These are phyloP conservation scores for Nothobranchius furzeri DNA, from an alignment of 2,113 vertebrate species.

Conservation along the genomic window DNA sequence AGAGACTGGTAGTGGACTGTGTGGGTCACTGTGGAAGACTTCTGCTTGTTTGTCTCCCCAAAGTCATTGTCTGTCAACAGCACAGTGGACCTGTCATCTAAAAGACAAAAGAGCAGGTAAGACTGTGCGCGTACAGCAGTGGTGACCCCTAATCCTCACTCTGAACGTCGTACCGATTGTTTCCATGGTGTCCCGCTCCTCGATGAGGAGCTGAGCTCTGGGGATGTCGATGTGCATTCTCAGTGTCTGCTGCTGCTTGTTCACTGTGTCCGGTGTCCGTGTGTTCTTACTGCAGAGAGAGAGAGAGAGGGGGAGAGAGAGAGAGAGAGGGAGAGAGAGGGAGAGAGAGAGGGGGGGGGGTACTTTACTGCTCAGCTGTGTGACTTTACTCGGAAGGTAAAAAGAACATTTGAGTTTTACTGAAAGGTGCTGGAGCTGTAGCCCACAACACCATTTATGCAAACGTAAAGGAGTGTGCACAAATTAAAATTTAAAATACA, in stretches of 20 bases:
- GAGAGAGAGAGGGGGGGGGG: too few relatives aligned
- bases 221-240: conserved; percentile 99
- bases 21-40: conserved; percentile 97
- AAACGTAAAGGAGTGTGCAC: conserved; percentile 42
- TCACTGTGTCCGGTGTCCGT: conserved; percentile 93
- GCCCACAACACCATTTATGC: conserved; percentile 53
- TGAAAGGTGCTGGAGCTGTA: conserved; percentile 32
- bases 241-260: conserved; percentile 96
- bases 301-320: not conserved
- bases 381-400: conserved; percentile 37
- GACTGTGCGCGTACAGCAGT: not conserved
- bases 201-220: conserved; percentile 97
- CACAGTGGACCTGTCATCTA: conserved; percentile 96
- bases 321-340: too few relatives aligned
- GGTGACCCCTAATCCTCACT: not conserved
- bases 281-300: conserved; percentile 90
- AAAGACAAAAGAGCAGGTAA: not conserved
- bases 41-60: conserved; percentile 94
- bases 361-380: conserved; percentile 13
- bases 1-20: conserved; percentile 98
- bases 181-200: conserved; percentile 98
- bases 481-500: conserved; percentile 65
- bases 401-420: conserved; percentile 47
- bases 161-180: conserved; percentile 87
- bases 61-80: conserved; percentile 96